phyloP scores from a whole-genome alignment of 2,113 vertebrate species.

The Channa argus region DNA sequence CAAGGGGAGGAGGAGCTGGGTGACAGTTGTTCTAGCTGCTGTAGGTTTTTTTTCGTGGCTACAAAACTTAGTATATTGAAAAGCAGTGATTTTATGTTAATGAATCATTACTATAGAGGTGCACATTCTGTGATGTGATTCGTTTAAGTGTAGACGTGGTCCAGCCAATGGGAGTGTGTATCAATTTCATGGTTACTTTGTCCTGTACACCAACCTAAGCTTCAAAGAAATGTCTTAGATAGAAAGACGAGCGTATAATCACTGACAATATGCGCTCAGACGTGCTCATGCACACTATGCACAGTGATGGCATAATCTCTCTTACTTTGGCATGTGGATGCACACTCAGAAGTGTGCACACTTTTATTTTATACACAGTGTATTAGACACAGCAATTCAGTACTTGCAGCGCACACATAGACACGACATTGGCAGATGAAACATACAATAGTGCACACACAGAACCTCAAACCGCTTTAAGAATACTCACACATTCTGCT shows the following conservation, averaged over 20 bases:
- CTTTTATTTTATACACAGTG: conserved; percentile 22
- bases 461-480: neutral
- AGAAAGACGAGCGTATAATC: conserved; percentile 70
- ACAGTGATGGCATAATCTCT: conserved; percentile 66
- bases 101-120: conserved; percentile 38
- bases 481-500: conserved; percentile 1
- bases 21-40: conserved; percentile 32
- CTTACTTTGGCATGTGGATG: conserved; percentile 42
- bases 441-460: neutral
- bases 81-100: conserved; percentile 37
- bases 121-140: conserved; percentile 31
- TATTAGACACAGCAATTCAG: conserved; percentile 20
- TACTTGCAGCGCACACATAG: neutral
- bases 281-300: conserved; percentile 57
- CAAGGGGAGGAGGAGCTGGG: conserved; percentile 33
- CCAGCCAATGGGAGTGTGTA: conserved; percentile 46
- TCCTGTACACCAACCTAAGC: conserved; percentile 66
- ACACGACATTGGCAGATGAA: too few relatives aligned
- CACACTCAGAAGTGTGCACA: conserved; percentile 18
- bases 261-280: conserved; percentile 56
- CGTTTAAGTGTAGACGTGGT: conserved; percentile 37
- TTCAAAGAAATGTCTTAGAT: conserved; percentile 74
- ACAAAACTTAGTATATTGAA: conserved; percentile 30
- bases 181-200: conserved; percentile 77
- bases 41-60: conserved; percentile 29